Evolutionary conservation across 2,888 invertebrate genomes (phyloP).

Genomic region (Frankliniella fusca): DNA sequence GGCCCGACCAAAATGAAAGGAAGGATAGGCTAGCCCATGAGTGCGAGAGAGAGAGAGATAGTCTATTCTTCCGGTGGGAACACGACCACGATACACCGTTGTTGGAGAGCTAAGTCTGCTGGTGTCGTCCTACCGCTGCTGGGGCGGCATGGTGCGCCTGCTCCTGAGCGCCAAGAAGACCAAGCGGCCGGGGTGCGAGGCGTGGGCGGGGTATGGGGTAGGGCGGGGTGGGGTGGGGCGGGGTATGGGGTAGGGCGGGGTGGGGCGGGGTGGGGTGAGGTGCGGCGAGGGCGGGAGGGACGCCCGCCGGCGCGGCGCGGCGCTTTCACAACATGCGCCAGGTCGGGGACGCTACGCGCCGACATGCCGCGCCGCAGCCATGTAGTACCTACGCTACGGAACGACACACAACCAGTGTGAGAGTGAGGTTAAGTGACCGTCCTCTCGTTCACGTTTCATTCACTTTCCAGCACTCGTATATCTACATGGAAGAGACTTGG

Average conservation of each 20-base stretch:
- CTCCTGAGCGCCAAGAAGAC: background rate
- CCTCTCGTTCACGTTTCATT: no score
- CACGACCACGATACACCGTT: no score
- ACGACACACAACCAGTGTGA: background rate
- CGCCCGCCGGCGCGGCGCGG: background rate
- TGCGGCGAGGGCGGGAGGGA: background rate
- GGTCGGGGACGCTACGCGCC: background rate
- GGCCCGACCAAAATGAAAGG: no score
- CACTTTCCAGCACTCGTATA: no score
- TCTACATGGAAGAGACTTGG: no score
- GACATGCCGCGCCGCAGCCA: background rate
- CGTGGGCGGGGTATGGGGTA: background rate
- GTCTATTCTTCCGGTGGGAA: no score
- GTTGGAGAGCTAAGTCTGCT: no score
- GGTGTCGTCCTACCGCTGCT: no score
- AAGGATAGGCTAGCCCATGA: no score
- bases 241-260: background rate
- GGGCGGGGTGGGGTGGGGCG: background rate
- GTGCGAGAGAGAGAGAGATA: no score
- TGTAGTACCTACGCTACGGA: no score
- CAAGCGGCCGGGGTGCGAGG: background rate
- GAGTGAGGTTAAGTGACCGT: no score
- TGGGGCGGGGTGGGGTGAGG: background rate
- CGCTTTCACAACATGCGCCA: conserved; percentile 15
- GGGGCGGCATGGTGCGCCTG: background rate